Conservation (phyloP, 1,140 invertebrate genomes). For the Drosophila hydei region DNA sequence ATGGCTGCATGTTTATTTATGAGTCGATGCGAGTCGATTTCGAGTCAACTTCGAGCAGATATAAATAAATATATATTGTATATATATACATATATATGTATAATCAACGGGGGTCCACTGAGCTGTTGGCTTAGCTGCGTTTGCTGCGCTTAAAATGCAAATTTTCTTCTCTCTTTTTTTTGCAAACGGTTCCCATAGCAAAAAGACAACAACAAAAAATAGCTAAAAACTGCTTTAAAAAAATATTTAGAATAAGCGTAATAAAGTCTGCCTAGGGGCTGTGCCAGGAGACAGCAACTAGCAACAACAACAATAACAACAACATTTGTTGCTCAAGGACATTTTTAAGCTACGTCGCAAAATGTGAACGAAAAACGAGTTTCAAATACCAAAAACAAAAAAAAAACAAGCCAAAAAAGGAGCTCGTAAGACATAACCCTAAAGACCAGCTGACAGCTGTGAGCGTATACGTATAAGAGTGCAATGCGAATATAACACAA, state of each 20-base stretch:
- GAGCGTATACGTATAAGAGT: neutral
- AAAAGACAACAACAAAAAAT: constrained; percentile 9
- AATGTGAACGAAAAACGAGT: constrained; percentile 35
- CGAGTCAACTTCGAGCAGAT: constrained; percentile 36
- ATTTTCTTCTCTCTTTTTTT: constrained; percentile 25
- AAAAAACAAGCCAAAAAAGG: constrained; percentile 21
- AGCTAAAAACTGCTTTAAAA: neutral
- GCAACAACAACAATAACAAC: constrained; percentile 27
- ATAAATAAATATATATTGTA: neutral
- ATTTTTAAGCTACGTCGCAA: constrained; percentile 42
- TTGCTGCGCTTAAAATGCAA: constrained; percentile 34
- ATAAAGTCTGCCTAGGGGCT: constrained; percentile 28
- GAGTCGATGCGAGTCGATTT: constrained; percentile 45
- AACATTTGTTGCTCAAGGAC: constrained; percentile 38
- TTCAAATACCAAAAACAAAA: constrained; percentile 31
- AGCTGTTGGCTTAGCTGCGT: constrained; percentile 20
- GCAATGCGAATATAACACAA: constrained; percentile 7
- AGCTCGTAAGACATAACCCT: constrained; percentile 50
- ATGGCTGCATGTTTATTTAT: constrained; percentile 73
- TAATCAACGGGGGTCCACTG: constrained; percentile 23
- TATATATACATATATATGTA: neutral
- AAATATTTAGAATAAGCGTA: constrained; percentile 4
- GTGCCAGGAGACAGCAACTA: constrained; percentile 32
- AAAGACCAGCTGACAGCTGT: constrained; percentile 51
- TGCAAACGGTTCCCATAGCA: constrained; percentile 33